phyloP scores from a whole-genome alignment of 2,888 invertebrate species.

The Mongoloraphidia duomilia region DNA sequence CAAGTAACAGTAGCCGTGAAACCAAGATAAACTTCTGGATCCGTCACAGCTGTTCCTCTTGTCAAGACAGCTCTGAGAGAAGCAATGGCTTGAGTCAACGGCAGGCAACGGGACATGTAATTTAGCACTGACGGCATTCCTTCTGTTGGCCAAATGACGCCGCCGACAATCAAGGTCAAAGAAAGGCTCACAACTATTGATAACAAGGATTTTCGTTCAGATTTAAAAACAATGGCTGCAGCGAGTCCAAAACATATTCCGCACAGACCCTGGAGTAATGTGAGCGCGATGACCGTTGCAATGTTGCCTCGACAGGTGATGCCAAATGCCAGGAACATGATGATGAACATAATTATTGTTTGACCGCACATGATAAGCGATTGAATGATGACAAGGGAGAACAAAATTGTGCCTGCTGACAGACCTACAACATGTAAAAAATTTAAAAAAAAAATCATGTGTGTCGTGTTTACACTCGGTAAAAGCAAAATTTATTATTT shows the following conservation, averaged over 20 bases:
- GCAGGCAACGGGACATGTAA: conserved; percentile 70
- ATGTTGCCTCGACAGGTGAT: conserved; percentile 84
- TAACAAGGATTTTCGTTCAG: conserved; percentile 87
- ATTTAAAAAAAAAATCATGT: no score
- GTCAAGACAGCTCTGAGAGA: conserved; percentile 76
- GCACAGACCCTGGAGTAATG: conserved; percentile 79
- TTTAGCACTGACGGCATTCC: conserved; percentile 76
- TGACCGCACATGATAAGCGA: conserved; percentile 92
- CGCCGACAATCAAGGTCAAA: conserved; percentile 80
- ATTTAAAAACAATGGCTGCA: conserved; percentile 80
- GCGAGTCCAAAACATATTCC: conserved; percentile 96
- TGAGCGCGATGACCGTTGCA: conserved; percentile 67
- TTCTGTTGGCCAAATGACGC: conserved; percentile 94
- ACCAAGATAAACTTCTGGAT: conserved; percentile 75
- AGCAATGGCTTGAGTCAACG: conserved; percentile 85
- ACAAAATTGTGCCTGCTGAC: conserved; percentile 77
- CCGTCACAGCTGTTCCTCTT: conserved; percentile 70
- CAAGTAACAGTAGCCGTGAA: conserved; percentile 73
- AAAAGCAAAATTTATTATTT: no score
- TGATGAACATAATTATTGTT: conserved; percentile 77
- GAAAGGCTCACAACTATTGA: conserved; percentile 88
- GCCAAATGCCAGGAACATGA: conserved; percentile 82
- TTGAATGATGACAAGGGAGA: conserved; percentile 88
- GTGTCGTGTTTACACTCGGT: no score
- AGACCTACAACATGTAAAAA: conserved; percentile 44